Base-by-base conservation (phyloP, 2,113 vertebrate species). In the Anas platyrhynchos region DNA sequence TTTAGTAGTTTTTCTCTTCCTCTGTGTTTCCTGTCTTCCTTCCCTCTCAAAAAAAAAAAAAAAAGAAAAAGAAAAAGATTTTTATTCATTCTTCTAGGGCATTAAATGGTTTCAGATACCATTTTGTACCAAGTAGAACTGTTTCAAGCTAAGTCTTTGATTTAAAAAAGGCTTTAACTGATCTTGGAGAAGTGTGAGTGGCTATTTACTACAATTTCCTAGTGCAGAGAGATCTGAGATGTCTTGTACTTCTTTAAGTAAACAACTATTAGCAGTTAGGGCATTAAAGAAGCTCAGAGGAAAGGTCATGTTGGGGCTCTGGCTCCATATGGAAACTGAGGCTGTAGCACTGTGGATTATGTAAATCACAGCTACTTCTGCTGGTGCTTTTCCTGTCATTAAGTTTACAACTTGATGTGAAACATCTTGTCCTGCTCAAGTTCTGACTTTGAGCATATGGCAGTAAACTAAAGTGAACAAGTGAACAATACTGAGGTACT, bases 311-410 rank as follows among this genome's bases (percentile, higher is more conserved):
- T 11, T 94, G 50, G 26, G 29, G 29, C 54, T 65, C 15, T 83
- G 65, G 22, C 16, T 56, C 6, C 7, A 31, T 6, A 18, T 1
- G 4, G 43, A 21, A 67, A 14, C 62, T 26, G 9, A 72, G 23
- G 27, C n/a, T 43, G 32, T 29, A 80, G 13, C 20, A 3, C 3
- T 80, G 20, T 58, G 54, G 18, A 29, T 73, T 63, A 23, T 1
- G 4, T 59, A 50, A 0, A 0, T 65, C 63, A 17, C 17, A 16
- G 25, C 21, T 74, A 8, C 36, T 72, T 86, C 13, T 50, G 14
- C 54, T 65, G 26, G n/a, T 90, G n/a, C 25, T 74, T 88, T 85
- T 92, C 50, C 55, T 88, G 61, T 41, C 8, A 10, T 7, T 3
- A 3, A 74, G 6, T 43, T 41, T 65, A 5, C 46, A 44, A 8